Conservation (phyloP, 2,113 vertebrate genomes). For the Dipodomys merriami region DNA sequence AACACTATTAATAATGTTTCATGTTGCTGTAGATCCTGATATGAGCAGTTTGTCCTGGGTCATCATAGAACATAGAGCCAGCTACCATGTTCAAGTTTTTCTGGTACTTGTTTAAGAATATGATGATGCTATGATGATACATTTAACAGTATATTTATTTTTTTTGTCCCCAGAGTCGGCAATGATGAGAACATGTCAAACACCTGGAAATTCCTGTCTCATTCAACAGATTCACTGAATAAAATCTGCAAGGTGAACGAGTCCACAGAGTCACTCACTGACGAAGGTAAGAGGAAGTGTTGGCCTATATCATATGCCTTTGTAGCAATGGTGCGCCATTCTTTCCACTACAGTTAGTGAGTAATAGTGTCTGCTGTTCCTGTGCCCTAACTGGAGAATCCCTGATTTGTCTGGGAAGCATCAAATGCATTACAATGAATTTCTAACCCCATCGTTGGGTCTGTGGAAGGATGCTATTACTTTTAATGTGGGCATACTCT, state of each 20-base stretch:
- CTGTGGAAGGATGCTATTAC: neutral
- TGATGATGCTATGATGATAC: neutral
- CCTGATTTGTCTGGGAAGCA: neutral
- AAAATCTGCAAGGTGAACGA: slow-evolving; percentile 95
- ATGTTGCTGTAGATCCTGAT: neutral
- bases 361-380: neutral
- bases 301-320: rapidly evolving
- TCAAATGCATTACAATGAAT: neutral
- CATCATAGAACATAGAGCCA: neutral
- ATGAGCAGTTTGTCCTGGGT: neutral
- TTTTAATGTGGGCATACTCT: neutral
- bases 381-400: neutral
- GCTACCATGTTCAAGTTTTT: neutral
- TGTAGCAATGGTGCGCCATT: neutral
- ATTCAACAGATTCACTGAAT: slow-evolving; percentile 97
- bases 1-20: neutral
- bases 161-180: slow-evolving; percentile 88
- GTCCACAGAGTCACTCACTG: slow-evolving; percentile 95
- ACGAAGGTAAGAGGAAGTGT: slow-evolving; percentile 91
- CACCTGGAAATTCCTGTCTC: slow-evolving; percentile 93
- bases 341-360: neutral
- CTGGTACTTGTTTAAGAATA: slow-evolving; percentile 18
- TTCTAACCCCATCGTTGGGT: neutral
- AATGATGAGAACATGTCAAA: slow-evolving; percentile 93
- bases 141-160: neutral